A percentile compares a stretch with the other conserved stretches of the same genome.
Evolutionary conservation across 2,888 invertebrate species (phyloP).

Genomic region (Volucella zonaria): DNA sequence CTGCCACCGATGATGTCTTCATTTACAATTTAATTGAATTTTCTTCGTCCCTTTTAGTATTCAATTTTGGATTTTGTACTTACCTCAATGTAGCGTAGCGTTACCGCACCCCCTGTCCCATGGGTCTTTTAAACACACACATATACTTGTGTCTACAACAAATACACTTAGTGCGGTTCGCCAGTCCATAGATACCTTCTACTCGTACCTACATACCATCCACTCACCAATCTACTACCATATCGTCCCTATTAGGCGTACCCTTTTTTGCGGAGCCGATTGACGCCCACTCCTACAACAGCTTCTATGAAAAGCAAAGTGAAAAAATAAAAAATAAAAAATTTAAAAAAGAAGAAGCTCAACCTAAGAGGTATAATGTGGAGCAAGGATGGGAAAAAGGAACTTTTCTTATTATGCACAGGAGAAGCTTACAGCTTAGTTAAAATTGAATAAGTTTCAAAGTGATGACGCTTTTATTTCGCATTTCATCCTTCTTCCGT

Average conservation of each 20-base stretch:
- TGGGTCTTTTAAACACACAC: conserved; percentile 33
- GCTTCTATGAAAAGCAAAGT: conserved; percentile 37
- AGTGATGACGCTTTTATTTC: conserved; percentile 73
- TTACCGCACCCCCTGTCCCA: conserved; percentile 35
- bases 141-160: background rate
- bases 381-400: conserved; percentile 50
- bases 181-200: conserved; percentile 35
- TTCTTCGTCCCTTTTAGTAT: conserved; percentile 73
- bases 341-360: conserved; percentile 12
- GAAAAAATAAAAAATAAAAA: conserved; percentile 29
- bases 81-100: conserved; percentile 45
- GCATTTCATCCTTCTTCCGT: conserved; percentile 45
- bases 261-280: conserved; percentile 24
- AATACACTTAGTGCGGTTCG: conserved; percentile 58
- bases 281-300: conserved; percentile 31
- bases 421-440: conserved; percentile 74
- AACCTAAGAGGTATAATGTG: conserved; percentile 41
- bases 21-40: conserved; percentile 76
- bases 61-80: conserved; percentile 73
- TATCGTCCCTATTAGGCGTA: background rate
- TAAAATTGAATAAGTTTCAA: conserved; percentile 76
- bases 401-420: conserved; percentile 74
- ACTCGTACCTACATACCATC: background rate
- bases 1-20: conserved; percentile 70
- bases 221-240: no score